phyloP scores from a whole-genome alignment of 2,113 vertebrate species.

The Stomatorhinus ivindoensis region DNA sequence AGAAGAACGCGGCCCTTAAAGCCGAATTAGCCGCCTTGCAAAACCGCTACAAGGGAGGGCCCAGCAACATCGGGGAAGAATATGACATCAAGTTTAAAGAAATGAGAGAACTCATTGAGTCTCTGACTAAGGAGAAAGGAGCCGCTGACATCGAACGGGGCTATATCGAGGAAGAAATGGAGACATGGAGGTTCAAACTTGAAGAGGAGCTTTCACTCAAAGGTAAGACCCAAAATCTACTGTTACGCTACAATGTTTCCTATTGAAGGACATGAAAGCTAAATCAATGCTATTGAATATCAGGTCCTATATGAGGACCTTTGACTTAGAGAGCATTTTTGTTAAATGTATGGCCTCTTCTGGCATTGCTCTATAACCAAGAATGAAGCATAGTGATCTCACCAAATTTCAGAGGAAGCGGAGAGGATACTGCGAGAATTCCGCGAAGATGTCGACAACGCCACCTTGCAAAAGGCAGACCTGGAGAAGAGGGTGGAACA shows the following conservation, averaged over 20 bases:
- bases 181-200: conserved; percentile 61
- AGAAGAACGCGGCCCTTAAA: conserved; percentile 47
- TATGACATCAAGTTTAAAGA: conserved; percentile 61
- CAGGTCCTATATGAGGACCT: not conserved
- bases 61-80: conserved; percentile 52
- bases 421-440: conserved; percentile 66
- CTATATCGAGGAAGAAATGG: conserved; percentile 51
- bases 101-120: conserved; percentile 63
- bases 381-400: not conserved
- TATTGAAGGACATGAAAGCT: not conserved
- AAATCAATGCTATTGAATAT: not conserved
- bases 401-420: conserved; percentile 52
- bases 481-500: conserved; percentile 56
- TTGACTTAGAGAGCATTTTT: not conserved
- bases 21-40: conserved; percentile 48
- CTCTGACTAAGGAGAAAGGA: conserved; percentile 59
- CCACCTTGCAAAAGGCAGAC: conserved; percentile 62
- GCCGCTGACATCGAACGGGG: conserved; percentile 54
- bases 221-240: conserved; percentile 32
- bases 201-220: conserved; percentile 65
- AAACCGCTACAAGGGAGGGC: conserved; percentile 45
- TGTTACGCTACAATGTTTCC: not conserved
- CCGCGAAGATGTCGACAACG: conserved; percentile 62
- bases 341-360: not conserved
- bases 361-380: not conserved